Evolutionary conservation across 2,888 invertebrate species (phyloP).

Genomic region (Thyatira batis): DNA sequence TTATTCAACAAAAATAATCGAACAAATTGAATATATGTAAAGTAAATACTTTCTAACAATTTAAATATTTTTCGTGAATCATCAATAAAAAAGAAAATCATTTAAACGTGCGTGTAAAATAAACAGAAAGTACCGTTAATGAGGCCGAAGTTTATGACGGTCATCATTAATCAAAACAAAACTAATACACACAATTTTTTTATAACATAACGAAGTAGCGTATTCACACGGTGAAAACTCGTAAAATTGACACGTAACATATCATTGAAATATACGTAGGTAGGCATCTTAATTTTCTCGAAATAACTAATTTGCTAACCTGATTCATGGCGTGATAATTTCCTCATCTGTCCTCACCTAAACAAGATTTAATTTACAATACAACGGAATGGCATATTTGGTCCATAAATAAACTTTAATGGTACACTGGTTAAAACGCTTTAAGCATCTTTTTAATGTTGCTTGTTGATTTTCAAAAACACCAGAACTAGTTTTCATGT

Average conservation of each 20-base stretch:
- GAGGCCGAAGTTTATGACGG: not conserved
- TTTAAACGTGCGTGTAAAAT: not conserved
- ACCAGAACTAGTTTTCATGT: constrained; percentile 41
- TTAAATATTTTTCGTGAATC: not conserved
- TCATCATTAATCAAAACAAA: not conserved
- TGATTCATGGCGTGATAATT: constrained; percentile 40
- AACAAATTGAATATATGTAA: too few species aligned
- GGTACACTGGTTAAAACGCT: constrained; percentile 39
- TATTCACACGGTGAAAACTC: not conserved
- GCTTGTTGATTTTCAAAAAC: constrained; percentile 35
- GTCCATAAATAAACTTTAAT: constrained; percentile 44
- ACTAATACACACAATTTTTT: not conserved
- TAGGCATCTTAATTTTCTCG: constrained; percentile 10
- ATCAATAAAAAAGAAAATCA: not conserved
- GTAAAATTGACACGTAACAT: not conserved
- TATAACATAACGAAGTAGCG: not conserved
- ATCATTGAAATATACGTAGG: not conserved
- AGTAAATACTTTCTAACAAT: too few species aligned
- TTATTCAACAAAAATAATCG: too few species aligned
- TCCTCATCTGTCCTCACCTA: constrained; percentile 20
- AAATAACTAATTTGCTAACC: constrained; percentile 15
- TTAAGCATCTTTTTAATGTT: constrained; percentile 32
- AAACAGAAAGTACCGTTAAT: not conserved
- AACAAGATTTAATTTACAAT: constrained; percentile 41
- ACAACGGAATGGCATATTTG: constrained; percentile 30